These are phyloP conservation scores for Lypha dubia DNA, from an alignment of 2,888 invertebrate genomes.

Conservation along the genomic window DNA sequence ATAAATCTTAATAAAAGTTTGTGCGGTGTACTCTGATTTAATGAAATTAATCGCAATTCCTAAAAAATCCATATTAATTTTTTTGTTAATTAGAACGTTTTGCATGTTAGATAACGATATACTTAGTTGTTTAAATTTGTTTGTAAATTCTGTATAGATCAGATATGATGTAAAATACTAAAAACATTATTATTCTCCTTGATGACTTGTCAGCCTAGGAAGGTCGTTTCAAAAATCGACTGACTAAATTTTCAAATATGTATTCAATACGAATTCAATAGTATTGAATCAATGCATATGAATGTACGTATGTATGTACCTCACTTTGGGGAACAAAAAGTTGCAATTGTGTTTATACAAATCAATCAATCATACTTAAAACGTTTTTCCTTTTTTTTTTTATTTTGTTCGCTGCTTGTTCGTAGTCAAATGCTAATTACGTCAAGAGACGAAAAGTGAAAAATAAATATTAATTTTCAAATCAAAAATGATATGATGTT, in stretches of 20 bases:
- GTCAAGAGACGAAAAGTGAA: slow-evolving; percentile 3
- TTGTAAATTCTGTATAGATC: no score
- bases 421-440: slow-evolving; percentile 45
- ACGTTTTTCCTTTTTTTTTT: no score
- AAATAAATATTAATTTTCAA: no score
- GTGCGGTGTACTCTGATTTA: no score
- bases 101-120: no score
- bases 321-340: slow-evolving; percentile 19
- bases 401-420: not conserved
- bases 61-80: no score
- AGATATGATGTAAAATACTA: no score
- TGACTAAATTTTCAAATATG: not conserved
- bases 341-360: slow-evolving; percentile 25
- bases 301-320: not conserved
- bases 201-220: not conserved
- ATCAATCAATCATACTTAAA: slow-evolving; percentile 51
- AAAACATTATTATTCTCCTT: not conserved
- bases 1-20: no score
- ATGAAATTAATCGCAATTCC: no score
- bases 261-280: no score
- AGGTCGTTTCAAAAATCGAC: not conserved
- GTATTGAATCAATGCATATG: not conserved
- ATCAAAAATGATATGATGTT: slow-evolving; percentile 65
- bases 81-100: no score
- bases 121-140: no score